Evolutionary conservation across 1,140 invertebrate genomes (phyloP), one percentile per base, ranked within the genome.

Genomic region (Octopus sinensis): DNA sequence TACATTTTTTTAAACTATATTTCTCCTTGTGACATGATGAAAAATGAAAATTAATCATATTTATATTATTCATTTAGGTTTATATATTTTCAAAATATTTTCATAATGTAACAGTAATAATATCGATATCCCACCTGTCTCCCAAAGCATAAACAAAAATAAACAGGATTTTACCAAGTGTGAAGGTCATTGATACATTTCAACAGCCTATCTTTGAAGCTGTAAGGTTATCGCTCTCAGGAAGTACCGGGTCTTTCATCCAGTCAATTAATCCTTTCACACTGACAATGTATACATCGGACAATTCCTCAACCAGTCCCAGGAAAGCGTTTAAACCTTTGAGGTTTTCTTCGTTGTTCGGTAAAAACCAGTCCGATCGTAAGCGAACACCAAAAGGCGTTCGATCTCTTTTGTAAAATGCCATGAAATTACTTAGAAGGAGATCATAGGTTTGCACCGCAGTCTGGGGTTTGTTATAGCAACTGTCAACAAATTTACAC

Each of bases 351-450:
- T 52, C 68, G 76, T 84, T 80, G 7, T 76, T 81, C 6, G 83
- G 83, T n/a, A 82, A 81, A 52, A 84, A 84, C 83, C 83, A 84
- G 53, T 82, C 83, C 54, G 79, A 79, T n/a, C 83, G 81, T n/a
- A 84, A 73, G 23, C 80, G 79, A 13, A 82, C 54, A 12, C 79
- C 83, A 75, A 84, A 82, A 5, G 83, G 83, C 7, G 80, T 79
- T 13, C 76, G 77, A 62, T 84, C 82, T 1, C 77, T 78, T 23
- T 82, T 75, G 17, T 82, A 84, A 53, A 80, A 78, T 4, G 43
- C 51, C 79, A 80, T 80, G 23, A 84, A 82, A 53, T 84, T 84
- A 53, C 82, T 79, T 75, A 78, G 76, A 4, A 84, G 76, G 12
- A 82, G 82, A 43, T 80, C 52, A 30, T 77, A 79, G 6, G 83